Evolutionary conservation across 2,797 vertebrate genomes (phyloP), one percentile per base, ranked within the genome.

Genomic region (Delichon dasypus): DNA sequence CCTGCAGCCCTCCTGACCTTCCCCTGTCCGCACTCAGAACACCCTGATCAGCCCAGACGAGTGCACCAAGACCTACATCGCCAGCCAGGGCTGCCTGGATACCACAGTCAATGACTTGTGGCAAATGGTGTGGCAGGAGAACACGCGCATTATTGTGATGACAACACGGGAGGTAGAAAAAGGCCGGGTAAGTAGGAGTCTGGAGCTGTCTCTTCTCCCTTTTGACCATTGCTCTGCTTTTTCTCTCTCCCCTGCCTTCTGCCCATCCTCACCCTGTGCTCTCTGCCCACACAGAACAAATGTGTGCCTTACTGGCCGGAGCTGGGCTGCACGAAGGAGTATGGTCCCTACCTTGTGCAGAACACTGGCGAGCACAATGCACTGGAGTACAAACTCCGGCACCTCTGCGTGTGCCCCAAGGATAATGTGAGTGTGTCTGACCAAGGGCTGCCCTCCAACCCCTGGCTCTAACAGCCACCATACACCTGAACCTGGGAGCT

Each of bases 51-150:
- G 96, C 75, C 96, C 97, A 0, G 98, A 98, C 1, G 98, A 98
- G 66, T 85, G 96, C 68, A 96, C 97, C 65, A 99, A 99, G 97
- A 97, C 98, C 61, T 99, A 99, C 97, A 99, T 99, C 0, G 99
- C 99, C 71, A 98, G 98, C 84, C 99, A 99, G 97, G 99, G 99
- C 20, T 99, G 99, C 96, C 97, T 99, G 55, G 97, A 97, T 1
- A 94, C 98, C 67, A 99, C 99, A 1, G 98, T 99, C 86, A 98
- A 98, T 3, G 98, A 99, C 96, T 99, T 99, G 98, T 99, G 99
- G 99, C 98, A 99, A 91, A 99, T 99, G 99, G 97, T 98, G 11
- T 99, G 99, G 99, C 99, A 99, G 97, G 99, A 99, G 96, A 98
- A 98, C 54, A 98, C 98, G 0, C 96, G 97, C 3, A 98, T 99